Conservation (phyloP, 2,797 vertebrate species). For the Phataginus tetradactyla region DNA sequence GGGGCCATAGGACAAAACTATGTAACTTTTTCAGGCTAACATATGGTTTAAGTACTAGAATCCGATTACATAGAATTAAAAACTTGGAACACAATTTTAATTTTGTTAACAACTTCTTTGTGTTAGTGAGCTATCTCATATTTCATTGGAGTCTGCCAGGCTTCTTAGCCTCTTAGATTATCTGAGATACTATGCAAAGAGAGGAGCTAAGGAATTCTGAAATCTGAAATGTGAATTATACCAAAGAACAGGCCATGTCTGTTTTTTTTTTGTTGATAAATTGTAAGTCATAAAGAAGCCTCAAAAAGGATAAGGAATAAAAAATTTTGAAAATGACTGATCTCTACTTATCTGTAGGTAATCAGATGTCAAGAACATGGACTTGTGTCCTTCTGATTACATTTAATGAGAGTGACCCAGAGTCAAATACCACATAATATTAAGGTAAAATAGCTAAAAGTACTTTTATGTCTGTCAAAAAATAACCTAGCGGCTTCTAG, state of each 20-base stretch:
- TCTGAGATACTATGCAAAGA: background rate
- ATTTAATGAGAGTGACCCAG: background rate
- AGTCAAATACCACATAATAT: background rate
- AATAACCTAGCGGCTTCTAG: background rate
- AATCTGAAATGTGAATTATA: background rate
- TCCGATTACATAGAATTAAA: background rate
- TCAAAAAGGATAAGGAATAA: background rate
- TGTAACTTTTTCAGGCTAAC: background rate
- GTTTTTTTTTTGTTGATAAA: background rate
- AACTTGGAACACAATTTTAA: background rate
- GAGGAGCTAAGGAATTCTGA: background rate
- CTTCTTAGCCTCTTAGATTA: background rate
- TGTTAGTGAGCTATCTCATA: background rate
- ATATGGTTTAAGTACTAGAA: background rate
- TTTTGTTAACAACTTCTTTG: background rate
- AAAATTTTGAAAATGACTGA: background rate
- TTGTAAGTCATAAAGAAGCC: background rate
- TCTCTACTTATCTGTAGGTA: background rate
- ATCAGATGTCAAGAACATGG: background rate
- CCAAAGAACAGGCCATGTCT: background rate
- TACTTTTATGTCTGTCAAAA: constrained; percentile 35
- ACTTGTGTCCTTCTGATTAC: background rate
- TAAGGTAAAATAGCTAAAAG: constrained; percentile 34
- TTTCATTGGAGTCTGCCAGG: background rate
- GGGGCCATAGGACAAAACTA: background rate